Evolutionary conservation across 23 tunicate genomes (phyloP).

Genomic region (Trididemnum clinides): DNA sequence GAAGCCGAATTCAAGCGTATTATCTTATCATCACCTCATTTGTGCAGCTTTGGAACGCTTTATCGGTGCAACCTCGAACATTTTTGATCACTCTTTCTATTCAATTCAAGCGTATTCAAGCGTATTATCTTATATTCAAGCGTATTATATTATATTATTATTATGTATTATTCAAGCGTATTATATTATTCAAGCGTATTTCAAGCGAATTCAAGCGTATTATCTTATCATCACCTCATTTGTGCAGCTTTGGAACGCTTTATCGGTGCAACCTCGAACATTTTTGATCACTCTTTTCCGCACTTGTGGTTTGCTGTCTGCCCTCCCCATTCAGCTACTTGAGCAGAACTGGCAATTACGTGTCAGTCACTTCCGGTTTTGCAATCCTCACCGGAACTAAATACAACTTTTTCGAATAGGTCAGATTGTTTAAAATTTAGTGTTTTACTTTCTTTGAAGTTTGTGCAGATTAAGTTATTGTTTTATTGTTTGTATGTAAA

Average conservation of each 20-base stretch:
- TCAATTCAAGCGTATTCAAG: too few species aligned
- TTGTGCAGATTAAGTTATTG: too few species aligned
- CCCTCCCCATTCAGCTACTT: not conserved
- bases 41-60: constrained; percentile 65
- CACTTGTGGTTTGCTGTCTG: constrained; percentile 51
- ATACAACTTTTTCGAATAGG: constrained; percentile 13
- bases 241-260: constrained; percentile 65
- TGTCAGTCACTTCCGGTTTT: not conserved
- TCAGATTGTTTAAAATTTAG: too few species aligned
- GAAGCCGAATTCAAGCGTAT: not conserved
- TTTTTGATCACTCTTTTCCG: constrained; percentile 54
- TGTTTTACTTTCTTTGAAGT: too few species aligned
- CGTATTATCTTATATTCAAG: too few species aligned
- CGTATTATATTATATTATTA: too few species aligned
- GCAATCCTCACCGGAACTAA: not conserved
- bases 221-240: not conserved
- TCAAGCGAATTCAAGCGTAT: not conserved
- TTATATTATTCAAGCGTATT: too few species aligned
- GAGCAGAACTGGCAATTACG: constrained; percentile 39
- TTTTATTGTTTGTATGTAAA: too few species aligned
- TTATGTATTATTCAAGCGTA: too few species aligned
- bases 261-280: constrained; percentile 57
- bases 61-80: constrained; percentile 57
- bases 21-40: not conserved
- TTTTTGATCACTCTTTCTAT: constrained; percentile 47